Evolutionary conservation across 2,113 vertebrate genomes (phyloP), one percentile per base, ranked within the genome.

Genomic region (Antigone vipio): DNA sequence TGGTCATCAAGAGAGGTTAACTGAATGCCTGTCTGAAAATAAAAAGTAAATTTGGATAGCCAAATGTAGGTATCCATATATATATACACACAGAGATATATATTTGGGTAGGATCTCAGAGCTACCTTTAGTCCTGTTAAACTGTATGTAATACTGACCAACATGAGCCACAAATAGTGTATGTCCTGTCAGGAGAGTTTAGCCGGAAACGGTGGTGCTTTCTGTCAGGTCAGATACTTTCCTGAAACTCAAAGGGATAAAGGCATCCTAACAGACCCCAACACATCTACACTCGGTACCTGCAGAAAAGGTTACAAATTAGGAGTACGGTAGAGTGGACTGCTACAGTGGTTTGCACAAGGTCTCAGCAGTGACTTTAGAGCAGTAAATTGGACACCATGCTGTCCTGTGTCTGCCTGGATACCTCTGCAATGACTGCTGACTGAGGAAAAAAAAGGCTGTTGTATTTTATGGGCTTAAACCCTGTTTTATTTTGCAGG

Each of bases 401-500:
- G 16, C 44, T 4, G 2, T 73, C 55, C 27, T 66, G 8, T 58
- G 17, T 84, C 75, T 90, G 23, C 49, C 47, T 29, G 42, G 55
- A 20, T 50, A 59, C 17, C 19, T 93, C 84, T 55, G 40, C 44
- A 62, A 1, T 63, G 63, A 55, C 20, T 60, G 29, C 38, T 78
- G 64, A 17, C n/a, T 23, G 27, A 59, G 45, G 16, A 24, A 8
- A 26, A 49, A 91, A 67, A 34, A 11, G 9, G 32, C 21, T 78
- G 15, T 47, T 80, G 15, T 67, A 2, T 73, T 84, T 92, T 52
- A 45, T 40, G 66, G 50, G 26, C 12, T 59, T 92, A 82, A 92
- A 34, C 21, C 18, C 17, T 49, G 21, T 42, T 96, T 95, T 93
- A 49, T 95, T 97, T 98, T 96, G 2, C 97, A 99, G 99, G 97